Conservation (phyloP, 35 echinoderm and acorn worm genomes). For the Ophiothrix spiculata region DNA sequence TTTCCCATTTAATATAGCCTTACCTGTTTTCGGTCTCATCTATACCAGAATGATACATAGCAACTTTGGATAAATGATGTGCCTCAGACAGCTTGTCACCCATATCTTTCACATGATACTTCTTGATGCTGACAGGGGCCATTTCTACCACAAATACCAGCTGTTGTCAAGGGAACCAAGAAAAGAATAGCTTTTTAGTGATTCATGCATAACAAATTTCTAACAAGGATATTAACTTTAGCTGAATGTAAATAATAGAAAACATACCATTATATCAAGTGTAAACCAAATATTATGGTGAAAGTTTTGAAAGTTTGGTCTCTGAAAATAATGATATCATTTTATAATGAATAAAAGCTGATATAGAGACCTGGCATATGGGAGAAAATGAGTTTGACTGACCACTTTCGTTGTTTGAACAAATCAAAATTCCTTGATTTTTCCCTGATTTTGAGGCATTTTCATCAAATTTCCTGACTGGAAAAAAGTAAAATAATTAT, state of each 20-base stretch:
- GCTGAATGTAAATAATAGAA: background rate
- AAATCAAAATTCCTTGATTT: too few species aligned
- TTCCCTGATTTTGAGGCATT: too few species aligned
- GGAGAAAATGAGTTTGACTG: too few species aligned
- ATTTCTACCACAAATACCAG: constrained; percentile 88
- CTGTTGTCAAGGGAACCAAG: constrained; percentile 36
- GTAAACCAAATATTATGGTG: background rate
- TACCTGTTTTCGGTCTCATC: constrained; percentile 23
- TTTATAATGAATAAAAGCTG: too few species aligned
- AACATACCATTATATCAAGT: background rate
- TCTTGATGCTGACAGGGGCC: constrained; percentile 63
- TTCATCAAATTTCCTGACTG: too few species aligned
- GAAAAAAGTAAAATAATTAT: too few species aligned
- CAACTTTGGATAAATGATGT: constrained; percentile 66
- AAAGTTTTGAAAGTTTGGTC: background rate
- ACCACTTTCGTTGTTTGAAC: too few species aligned
- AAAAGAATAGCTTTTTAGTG: background rate
- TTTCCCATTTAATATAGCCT: background rate
- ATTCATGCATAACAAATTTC: background rate
- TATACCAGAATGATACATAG: constrained; percentile 45
- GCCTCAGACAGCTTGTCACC: constrained; percentile 33
- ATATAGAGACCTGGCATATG: too few species aligned
- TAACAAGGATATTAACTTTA: background rate
- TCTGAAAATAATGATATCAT: too few species aligned
- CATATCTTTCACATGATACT: constrained; percentile 77